Evolutionary conservation across 2,113 vertebrate genomes (phyloP), one percentile per base, ranked within the genome.

Genomic region (Willisornis vidua): DNA sequence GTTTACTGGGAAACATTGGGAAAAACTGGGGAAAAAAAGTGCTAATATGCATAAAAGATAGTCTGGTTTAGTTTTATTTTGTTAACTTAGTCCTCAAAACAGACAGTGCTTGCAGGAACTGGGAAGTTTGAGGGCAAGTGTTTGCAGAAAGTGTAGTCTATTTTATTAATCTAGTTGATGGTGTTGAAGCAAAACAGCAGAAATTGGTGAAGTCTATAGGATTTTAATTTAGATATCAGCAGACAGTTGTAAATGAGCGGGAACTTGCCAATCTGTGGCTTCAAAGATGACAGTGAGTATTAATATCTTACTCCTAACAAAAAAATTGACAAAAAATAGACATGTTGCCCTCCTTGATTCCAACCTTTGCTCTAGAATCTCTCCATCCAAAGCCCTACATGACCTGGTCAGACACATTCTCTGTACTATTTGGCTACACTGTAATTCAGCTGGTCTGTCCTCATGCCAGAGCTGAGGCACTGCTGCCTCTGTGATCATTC

Each of bases 211-310:
- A 87, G 41, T 57, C 52, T 72, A 59, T 61, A 76, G 29, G 54
- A 37, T 94, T 93, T 85, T 92, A 85, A 68, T 88, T 78, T 66
- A 54, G 41, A 18, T 66, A 59, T 83, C 90, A 90, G 86, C 90
- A 90, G 68, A 59, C 75, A 77, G 33, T 54, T 90, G 72, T 84
- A 90, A 86, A 88, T 74, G 51, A 90, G 51, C 83, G 59, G 51
- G 18, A 71, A 71, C 22, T 82, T 88, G 72, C 29, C 78, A 67
- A 25, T 71, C 55, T 78, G 63, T 66, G 79, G 6, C 63, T 93
- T 29, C 3, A 3, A 88, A 88, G 67, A 76, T 14, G 25, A 26
- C 59, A 48, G n/a, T 51, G 35, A 78, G 48, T 92, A 63, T 63
- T 90, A 74, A 71, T 65, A 28, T 65, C 65, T 93, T 7, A 39